These are phyloP conservation scores for Synergus gifuensis DNA, from an alignment of 2,888 invertebrate genomes.

Conservation along the genomic window DNA sequence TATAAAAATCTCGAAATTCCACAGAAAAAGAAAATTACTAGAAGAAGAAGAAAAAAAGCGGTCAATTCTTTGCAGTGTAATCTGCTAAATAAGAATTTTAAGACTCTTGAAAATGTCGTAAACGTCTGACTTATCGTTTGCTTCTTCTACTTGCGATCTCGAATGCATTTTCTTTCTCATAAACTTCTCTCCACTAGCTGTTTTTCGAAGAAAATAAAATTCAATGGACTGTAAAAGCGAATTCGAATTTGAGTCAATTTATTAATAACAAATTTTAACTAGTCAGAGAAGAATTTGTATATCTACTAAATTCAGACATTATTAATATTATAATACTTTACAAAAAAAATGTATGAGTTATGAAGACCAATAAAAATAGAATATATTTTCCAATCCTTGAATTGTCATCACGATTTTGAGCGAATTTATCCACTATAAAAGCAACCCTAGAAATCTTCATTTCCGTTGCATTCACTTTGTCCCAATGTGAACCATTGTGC, in stretches of 20 bases:
- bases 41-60: not conserved
- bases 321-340: not conserved
- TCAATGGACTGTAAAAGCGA: not conserved
- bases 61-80: not conserved
- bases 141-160: not conserved
- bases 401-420: not conserved
- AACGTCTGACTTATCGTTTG: not conserved
- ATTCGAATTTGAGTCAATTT: not conserved
- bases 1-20: not conserved
- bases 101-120: not conserved
- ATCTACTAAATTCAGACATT: not conserved
- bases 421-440: not conserved
- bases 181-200: not conserved
- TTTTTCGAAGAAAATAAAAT: not conserved
- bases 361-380: not conserved
- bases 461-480: constrained; percentile 15
- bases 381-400: not conserved
- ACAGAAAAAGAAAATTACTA: not conserved
- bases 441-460: not conserved
- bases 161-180: not conserved
- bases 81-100: not conserved
- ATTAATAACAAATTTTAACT: not conserved
- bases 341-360: too few species aligned
- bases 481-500: constrained; percentile 12
- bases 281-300: not conserved